Evolutionary conservation across 2,888 invertebrate species (phyloP).

Genomic region (Caenorhabditis sp.): DNA sequence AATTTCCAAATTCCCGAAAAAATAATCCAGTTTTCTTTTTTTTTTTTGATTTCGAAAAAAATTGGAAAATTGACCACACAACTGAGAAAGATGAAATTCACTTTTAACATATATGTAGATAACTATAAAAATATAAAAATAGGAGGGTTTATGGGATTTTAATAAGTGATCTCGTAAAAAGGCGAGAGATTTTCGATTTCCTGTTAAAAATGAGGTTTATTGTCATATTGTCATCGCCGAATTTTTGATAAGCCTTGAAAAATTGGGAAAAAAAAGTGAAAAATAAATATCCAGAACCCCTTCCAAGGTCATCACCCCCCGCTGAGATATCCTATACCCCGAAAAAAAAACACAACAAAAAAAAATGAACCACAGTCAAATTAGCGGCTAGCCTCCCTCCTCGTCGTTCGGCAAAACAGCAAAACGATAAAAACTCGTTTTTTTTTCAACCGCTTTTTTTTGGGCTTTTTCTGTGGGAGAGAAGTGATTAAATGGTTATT

Average conservation of each 20-base stretch:
- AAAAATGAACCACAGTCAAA: background rate
- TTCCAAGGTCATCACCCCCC: too few species aligned
- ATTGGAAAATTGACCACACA: background rate
- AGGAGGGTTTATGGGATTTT: background rate
- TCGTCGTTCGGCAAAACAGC: background rate
- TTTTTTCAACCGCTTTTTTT: background rate
- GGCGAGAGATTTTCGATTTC: background rate
- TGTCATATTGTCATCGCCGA: background rate
- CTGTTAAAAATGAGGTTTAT: background rate
- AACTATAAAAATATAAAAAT: too few species aligned
- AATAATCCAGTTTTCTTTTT: background rate
- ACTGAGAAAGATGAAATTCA: background rate
- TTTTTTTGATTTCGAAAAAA: background rate
- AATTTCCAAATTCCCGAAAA: background rate
- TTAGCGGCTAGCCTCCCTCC: background rate
- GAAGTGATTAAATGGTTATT: background rate
- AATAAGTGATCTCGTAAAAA: background rate
- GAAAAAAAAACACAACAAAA: too few species aligned
- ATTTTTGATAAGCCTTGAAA: too few species aligned
- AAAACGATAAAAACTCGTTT: conserved; percentile 7
- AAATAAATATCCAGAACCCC: too few species aligned
- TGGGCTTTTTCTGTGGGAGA: background rate
- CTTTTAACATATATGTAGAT: background rate
- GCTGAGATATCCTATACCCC: too few species aligned
- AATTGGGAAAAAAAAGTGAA: too few species aligned